A percentile compares a stretch with the other conserved stretches of the same genome.
phyloP scores from a whole-genome alignment of 2,113 vertebrate species.

The Pelmatolapia mariae region DNA sequence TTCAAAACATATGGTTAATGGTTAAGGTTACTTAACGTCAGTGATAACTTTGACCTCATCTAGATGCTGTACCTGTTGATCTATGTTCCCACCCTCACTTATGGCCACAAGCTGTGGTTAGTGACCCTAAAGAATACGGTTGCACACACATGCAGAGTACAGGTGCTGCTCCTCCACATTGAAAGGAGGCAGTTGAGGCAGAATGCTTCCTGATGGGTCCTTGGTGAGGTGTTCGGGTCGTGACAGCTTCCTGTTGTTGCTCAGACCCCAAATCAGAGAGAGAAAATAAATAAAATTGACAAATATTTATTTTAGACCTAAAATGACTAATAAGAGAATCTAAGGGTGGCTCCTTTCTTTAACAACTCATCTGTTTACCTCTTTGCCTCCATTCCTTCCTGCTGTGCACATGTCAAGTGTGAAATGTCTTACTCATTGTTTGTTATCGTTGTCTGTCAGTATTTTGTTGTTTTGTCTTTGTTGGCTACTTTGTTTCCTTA shows the following conservation, averaged over 20 bases:
- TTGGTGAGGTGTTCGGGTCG: background rate
- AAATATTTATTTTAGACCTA: background rate
- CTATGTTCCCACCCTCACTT: background rate
- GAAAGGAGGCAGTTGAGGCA: background rate
- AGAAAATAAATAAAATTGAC: background rate
- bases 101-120: background rate
- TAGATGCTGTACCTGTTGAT: background rate
- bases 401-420: background rate
- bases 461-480: background rate
- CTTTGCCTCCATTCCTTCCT: background rate
- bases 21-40: background rate
- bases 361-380: background rate
- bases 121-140: background rate
- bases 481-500: background rate
- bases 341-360: conserved; percentile 19
- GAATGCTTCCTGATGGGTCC: background rate
- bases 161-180: background rate
- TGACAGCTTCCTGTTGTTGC: background rate
- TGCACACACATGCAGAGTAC: background rate
- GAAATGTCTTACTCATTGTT: background rate
- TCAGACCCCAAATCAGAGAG: background rate
- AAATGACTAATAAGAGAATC: background rate
- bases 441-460: background rate
- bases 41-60: background rate
- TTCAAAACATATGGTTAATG: background rate